phyloP scores from a whole-genome alignment of 2,888 invertebrate species.

The Syritta pipiens region DNA sequence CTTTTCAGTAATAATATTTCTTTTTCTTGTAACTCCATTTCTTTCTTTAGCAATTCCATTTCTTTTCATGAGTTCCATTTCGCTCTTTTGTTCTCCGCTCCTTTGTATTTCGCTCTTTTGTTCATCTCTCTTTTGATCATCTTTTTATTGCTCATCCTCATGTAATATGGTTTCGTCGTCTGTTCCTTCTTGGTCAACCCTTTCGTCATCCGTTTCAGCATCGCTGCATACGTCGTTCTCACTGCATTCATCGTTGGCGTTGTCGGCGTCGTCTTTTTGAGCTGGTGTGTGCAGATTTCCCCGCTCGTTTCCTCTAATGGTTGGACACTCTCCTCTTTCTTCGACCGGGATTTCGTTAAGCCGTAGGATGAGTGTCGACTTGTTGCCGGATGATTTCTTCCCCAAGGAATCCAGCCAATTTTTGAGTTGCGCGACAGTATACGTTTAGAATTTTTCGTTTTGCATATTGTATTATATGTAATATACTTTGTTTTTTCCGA shows the following conservation, averaged over 20 bases:
- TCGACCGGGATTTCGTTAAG: neutral
- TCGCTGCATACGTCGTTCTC: neutral
- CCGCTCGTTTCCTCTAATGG: no score
- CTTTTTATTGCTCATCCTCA: neutral
- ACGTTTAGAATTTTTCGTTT: neutral
- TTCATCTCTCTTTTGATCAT: neutral
- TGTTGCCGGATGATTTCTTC: neutral
- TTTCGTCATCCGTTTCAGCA: neutral
- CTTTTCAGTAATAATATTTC: neutral
- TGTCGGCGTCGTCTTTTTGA: no score
- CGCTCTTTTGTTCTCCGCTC: neutral
- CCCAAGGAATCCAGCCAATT: neutral
- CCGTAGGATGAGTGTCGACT: neutral
- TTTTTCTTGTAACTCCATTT: neutral
- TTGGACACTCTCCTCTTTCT: no score
- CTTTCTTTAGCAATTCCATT: neutral
- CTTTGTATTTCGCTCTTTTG: neutral
- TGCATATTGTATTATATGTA: neutral
- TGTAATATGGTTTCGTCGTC: neutral
- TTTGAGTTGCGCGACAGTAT: conserved; percentile 3
- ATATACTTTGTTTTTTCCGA: neutral
- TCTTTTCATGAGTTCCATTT: neutral
- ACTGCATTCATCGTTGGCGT: neutral
- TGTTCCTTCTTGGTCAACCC: neutral
- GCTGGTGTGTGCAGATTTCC: no score